Evolutionary conservation across 2,113 vertebrate species (phyloP), one percentile per base, ranked within the genome.

Genomic region (Anarhynchus alexandrinus): DNA sequence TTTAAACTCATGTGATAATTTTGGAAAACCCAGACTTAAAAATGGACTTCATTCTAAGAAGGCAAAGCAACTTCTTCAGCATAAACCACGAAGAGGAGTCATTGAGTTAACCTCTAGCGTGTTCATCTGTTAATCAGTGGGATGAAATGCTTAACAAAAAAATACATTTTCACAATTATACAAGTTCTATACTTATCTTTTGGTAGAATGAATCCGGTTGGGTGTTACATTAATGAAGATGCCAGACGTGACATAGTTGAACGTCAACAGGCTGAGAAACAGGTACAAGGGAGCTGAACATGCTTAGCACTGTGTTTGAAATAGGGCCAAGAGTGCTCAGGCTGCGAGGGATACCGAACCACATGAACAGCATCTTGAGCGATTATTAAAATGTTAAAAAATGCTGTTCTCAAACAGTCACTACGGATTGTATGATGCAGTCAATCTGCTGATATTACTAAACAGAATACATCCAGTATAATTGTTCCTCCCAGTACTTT

Each of bases 301-400:
- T 11, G 27, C 45, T 94, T 66, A 82, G 54, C 27, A 7, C 55
- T 65, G 27, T 22, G 52, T 36, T 85, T 94, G 88, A 87, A 70
- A 87, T 30, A 16, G 22, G 70, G 52, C 43, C 78, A 91, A 65
- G 84, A 72, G 12, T 12, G n/a, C 55, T 88, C 59, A 29, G 38
- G 55, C 51, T 72, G 9, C 3, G 11, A 65, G 66, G 19, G 34
- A 57, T 45, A 67, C 17, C 40, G 58, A 96, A 29, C 32, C 73
- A 58, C 57, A 20, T 2, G 19, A 90, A 43, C 19, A 57, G 25
- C 57, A 59, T 20, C 49, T 76, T 57, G 52, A 85, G 21, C 22
- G 69, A 76, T 72, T 87, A 79, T 26, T 84, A 67, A 89, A 81
- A 82, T 1, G 21, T 36, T 85, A 47, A 79, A 90, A 96, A 71